Base-by-base conservation (phyloP, 2,113 vertebrate genomes). In the Salvelinus alpinus region DNA sequence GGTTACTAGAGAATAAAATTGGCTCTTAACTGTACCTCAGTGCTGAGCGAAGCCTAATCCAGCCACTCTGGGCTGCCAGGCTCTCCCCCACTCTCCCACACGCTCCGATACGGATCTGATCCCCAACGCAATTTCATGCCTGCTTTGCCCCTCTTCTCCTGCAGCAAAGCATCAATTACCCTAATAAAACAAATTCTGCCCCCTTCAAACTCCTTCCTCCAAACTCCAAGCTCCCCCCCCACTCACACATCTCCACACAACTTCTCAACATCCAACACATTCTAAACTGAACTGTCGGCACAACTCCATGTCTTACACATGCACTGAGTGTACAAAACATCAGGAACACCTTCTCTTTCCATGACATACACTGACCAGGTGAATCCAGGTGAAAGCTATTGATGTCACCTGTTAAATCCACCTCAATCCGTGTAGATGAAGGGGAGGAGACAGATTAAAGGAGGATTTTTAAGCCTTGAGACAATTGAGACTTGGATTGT, bases 1-100 rank as follows among this genome's bases (percentile, higher is more conserved):
- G 92, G 92, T 96, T 94, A 94, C 93, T 90, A 93, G 91, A 93
- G 93, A 94, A 94, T 94, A 93, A 94, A 95, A 95, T 94, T 94
- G 91, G 88, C 91, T 94, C 81, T 73, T 92, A 90, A 92, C 91
- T 92, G 87, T 92, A 91, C 93, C 92, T 93, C 88, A 71, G 90
- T 82, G 89, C 86, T 84, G 85, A 89, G 91, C 90, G 86, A 82
- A 86, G 79, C 86, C 92, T 91, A 91, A 93, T 92, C 90, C 88
- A 82, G 82, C 84, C 81, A 73, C 84, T 76, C 76, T 64, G 65
- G 83, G 81, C 85, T 83, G 86, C 86, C 79, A 76, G 82, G 87
- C 79, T 81, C 81, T 78, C 81, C 80, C 82, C 86, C 84, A 80
- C 87, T 91, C 88, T 84, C 87, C 85, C 88, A 83, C 78, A 86